Evolutionary conservation across 2,888 invertebrate species (phyloP).

Genomic region (Tenthredo amoena): DNA sequence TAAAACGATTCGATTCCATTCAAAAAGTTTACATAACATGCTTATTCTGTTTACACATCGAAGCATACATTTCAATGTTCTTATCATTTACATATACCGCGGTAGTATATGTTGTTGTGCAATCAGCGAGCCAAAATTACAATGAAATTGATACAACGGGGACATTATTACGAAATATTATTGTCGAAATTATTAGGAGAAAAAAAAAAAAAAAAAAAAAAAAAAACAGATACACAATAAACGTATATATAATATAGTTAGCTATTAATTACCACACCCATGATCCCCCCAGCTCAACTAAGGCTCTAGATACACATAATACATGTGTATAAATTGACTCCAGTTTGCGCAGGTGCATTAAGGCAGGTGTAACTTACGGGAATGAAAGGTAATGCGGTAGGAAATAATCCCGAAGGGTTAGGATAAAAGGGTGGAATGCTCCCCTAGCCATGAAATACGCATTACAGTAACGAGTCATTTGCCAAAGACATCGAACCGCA

Average conservation of each 20-base stretch:
- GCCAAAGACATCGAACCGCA: background rate
- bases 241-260: background rate
- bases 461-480: background rate
- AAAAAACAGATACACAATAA: background rate
- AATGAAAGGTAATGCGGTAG: conserved; percentile 5
- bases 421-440: background rate
- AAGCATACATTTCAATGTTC: background rate
- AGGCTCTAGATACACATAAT: background rate
- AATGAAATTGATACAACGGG: background rate
- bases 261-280: background rate
- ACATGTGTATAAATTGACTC: conserved; percentile 9
- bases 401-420: conserved; percentile 4
- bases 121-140: background rate
- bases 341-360: conserved; percentile 7
- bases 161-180: background rate
- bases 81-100: background rate
- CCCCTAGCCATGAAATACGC: background rate
- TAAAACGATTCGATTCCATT: conserved; percentile 26
- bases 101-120: background rate
- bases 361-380: background rate
- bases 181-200: background rate
- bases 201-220: background rate
- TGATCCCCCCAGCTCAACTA: background rate
- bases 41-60: background rate
- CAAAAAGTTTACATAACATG: background rate